Conservation (phyloP, 2,797 vertebrate species). For the Poecilia picta region DNA sequence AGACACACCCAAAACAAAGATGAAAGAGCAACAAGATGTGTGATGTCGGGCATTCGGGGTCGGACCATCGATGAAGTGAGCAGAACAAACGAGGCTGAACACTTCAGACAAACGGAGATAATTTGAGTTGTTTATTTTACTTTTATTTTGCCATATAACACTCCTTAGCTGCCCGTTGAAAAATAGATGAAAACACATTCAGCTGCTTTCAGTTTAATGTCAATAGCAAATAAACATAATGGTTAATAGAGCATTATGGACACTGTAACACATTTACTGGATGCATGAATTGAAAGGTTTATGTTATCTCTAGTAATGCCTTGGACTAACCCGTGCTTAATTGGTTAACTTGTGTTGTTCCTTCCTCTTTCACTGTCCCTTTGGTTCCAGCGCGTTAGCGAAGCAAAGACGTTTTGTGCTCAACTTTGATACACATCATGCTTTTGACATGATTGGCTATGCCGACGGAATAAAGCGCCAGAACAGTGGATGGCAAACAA, state of each 20-base stretch:
- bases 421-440: constrained; percentile 47
- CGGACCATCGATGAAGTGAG: neutral
- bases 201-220: neutral
- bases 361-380: constrained; percentile 49
- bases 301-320: constrained; percentile 11
- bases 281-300: constrained; percentile 14
- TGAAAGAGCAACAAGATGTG: constrained; percentile 2
- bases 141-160: neutral
- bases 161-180: neutral
- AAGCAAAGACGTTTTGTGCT: constrained; percentile 40
- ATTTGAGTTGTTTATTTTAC: neutral
- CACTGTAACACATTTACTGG: neutral
- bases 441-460: constrained; percentile 50
- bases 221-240: neutral
- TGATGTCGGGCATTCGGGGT: neutral
- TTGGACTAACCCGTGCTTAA: constrained; percentile 34
- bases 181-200: neutral
- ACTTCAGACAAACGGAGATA: neutral
- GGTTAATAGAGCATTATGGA: neutral
- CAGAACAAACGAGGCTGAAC: constrained; percentile 5
- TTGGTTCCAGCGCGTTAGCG: constrained; percentile 46
- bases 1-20: neutral
- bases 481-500: constrained; percentile 35
- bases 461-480: constrained; percentile 35
- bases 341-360: constrained; percentile 48